These are phyloP conservation scores for Epinephelus coioides DNA, from an alignment of 2,797 vertebrate species.

Conservation along the genomic window DNA sequence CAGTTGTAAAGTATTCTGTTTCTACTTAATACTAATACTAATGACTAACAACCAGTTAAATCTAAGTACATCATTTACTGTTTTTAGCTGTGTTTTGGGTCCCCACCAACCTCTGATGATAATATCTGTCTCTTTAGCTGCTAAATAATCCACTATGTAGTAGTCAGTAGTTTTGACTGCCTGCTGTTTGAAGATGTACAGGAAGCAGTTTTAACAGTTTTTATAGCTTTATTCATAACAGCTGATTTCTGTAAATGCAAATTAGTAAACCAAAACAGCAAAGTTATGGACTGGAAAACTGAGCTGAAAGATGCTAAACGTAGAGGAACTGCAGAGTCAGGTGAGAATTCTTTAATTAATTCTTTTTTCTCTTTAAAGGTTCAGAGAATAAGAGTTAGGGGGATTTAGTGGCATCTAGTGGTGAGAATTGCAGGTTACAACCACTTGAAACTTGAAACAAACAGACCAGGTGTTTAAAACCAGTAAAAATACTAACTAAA, in stretches of 20 bases:
- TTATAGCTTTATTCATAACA: background rate
- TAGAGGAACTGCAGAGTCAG: too few relatives aligned
- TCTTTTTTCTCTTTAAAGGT: background rate
- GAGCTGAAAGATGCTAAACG: background rate
- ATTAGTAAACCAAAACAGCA: background rate
- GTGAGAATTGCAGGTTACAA: too few relatives aligned
- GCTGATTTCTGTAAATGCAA: background rate
- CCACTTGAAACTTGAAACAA: too few relatives aligned
- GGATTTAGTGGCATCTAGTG: too few relatives aligned
- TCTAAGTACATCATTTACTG: background rate
- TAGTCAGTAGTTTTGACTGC: background rate
- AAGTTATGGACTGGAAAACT: background rate
- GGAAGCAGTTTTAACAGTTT: too few relatives aligned
- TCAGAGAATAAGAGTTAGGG: too few relatives aligned
- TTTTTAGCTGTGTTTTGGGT: background rate
- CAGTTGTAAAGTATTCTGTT: too few relatives aligned
- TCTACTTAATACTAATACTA: too few relatives aligned
- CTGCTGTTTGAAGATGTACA: background rate
- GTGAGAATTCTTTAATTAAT: background rate
- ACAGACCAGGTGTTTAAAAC: too few relatives aligned
- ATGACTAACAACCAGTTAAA: background rate
- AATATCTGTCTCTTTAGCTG: too few relatives aligned
- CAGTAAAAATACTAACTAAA: too few relatives aligned
- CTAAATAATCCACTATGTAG: background rate
- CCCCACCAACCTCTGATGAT: too few relatives aligned